Evolutionary conservation across 2,113 vertebrate species (phyloP), one percentile per base, ranked within the genome.

Genomic region (Atractosteus spatula): DNA sequence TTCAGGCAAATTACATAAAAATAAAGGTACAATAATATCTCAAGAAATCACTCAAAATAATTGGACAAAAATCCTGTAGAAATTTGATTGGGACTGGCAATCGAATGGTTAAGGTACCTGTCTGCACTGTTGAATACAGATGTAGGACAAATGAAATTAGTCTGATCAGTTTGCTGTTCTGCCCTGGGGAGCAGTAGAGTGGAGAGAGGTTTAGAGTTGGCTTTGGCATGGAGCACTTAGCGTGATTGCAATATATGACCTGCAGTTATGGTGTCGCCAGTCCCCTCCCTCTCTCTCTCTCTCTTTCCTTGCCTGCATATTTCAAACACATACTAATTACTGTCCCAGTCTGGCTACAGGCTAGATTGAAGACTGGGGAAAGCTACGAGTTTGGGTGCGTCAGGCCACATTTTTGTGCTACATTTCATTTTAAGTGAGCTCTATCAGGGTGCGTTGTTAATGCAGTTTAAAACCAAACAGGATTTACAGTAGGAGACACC

Each of bases 141-240:
- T 86, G 80, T 86, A 69, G 74, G 70, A 72, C 75, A 86, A 84
- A 86, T 80, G 75, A 73, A 85, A 81, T 82, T 79, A 79, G 55
- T 54, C 47, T 84, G 80, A 78, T 79, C 73, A 68, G 12, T 56
- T 13, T 70, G 43, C 55, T 55, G 11, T 43, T 42, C 66, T 62
- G 71, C 74, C 76, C 62, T 70, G 74, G 72, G 79, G 72, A 62
- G 45, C 7, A 54, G 70, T 64, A 16, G 57, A 42, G 16, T 13
- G 17, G 56, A 11, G 76, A 59, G 56, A 41, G 45, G 70, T 6
- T n/a, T 5, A 2, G 47, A 14, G 29, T 14, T 11, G 16, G 77
- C 83, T 84, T 82, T 84, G 81, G 84, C 79, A 76, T 63, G 77
- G 69, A 82, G 85, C 88, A 91, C 86, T 91, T 85, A 88, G 80